Evolutionary conservation across 2,113 vertebrate genomes (phyloP).

Genomic region (Dinomys branickii): DNA sequence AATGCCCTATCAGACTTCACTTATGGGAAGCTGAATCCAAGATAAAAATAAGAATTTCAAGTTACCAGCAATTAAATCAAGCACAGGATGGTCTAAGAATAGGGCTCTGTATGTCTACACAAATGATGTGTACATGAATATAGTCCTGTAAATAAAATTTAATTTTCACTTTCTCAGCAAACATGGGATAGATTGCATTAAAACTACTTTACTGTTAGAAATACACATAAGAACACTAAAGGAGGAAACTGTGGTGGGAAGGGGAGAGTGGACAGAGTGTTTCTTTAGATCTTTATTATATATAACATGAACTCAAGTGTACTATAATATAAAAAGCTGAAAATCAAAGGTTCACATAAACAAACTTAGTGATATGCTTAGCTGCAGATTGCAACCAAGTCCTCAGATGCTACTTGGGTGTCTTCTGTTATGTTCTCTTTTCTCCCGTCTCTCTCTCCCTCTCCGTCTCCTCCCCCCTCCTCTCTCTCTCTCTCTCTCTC

Average conservation of each 20-base stretch:
- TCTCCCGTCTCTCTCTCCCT: not conserved
- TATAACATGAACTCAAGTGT: constrained; percentile 6
- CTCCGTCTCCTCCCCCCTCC: not conserved
- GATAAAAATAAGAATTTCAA: not conserved
- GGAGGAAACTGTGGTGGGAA: not conserved
- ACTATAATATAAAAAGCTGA: not conserved
- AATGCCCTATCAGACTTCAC: not conserved
- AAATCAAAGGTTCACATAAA: not conserved
- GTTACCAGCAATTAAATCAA: not conserved
- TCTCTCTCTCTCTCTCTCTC: not conserved
- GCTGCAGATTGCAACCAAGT: not conserved
- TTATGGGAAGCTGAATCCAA: not conserved
- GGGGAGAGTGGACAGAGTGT: not conserved
- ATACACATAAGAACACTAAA: not conserved
- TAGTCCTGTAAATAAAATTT: not conserved
- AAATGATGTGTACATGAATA: not conserved
- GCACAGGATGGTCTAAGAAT: not conserved
- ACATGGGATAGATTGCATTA: not conserved
- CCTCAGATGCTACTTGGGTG: not conserved
- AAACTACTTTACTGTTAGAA: constrained; percentile 15
- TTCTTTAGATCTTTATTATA: not conserved
- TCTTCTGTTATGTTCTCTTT: not conserved
- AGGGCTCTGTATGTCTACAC: not conserved
- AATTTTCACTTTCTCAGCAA: constrained; percentile 6
- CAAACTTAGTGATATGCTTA: not conserved